Base-by-base conservation (phyloP, 2,888 invertebrate genomes). In the Lasiommata megera region DNA sequence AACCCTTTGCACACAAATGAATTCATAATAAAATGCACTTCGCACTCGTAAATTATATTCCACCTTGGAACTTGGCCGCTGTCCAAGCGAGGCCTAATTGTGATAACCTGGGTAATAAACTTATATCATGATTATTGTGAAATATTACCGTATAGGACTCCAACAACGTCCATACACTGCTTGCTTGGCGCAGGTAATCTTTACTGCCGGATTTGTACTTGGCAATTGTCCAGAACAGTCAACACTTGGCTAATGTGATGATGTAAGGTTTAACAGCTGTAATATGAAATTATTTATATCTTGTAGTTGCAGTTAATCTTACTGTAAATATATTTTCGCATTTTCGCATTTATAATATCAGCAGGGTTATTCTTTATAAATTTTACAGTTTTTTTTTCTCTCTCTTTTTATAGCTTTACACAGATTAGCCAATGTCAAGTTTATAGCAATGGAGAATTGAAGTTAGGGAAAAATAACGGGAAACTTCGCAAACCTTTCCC, bases 201-300 rank as follows among this genome's bases (percentile, higher is more conserved):
- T 70, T 70, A 73, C 72, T 70, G 67, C 57, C 56, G 64, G 71
- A 68, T 72, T 71, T 63, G 64, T 67, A 70, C 67, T 71, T 77
- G 77, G 77, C 71, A 61, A 58, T 59, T 41, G 61, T 71, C 77
- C 77, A 77, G 12, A 43, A 71, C 66, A 71, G 67, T 66, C 69
- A 63, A 61, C 63, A 59, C 61, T 53, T 72, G 72, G 77, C 76
- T 79, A 72, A 76, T 76, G 48, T 54, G 50, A 58, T 50, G 43
- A 54, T 29, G 17, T 43, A 43, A 43, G 43, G 41, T 5, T 18
- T 3, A 9, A n/a, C 9, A 9, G 18, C 18, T 6, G 6, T 40
- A 17, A 7, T 17, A 17, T 40, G 6, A 18, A 11, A n/a, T 11
- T n/a, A n/a, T n/a, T n/a, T n/a, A n/a, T n/a, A n/a, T n/a, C n/a